Percentiles rank a stretch among this genome's conserved stretches.
Evolutionary conservation across 2,797 vertebrate genomes (phyloP).

Genomic region (Glyptemys insculpta): DNA sequence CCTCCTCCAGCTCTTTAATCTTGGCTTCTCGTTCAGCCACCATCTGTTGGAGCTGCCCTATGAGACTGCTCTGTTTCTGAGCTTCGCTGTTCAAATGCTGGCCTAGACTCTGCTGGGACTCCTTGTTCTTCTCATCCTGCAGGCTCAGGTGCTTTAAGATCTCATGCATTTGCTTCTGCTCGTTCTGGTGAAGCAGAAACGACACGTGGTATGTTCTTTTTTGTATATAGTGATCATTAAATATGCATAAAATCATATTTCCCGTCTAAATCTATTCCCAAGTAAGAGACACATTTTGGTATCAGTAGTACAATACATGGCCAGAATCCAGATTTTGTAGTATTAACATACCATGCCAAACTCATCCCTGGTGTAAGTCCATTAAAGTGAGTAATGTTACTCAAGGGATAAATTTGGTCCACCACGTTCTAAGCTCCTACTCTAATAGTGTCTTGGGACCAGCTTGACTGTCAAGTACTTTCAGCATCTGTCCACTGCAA

Average conservation of each 20-base stretch:
- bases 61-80: constrained; percentile 77
- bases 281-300: background rate
- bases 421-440: background rate
- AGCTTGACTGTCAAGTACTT: background rate
- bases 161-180: constrained; percentile 90
- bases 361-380: background rate
- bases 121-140: constrained; percentile 76
- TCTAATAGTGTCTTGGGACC: background rate
- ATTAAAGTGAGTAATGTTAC: background rate
- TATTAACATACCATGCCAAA: background rate
- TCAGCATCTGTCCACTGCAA: background rate
- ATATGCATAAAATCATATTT: background rate
- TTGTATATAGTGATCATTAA: background rate
- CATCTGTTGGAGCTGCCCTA: constrained; percentile 83
- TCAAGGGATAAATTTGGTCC: background rate
- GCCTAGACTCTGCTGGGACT: constrained; percentile 57
- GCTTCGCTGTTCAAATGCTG: constrained; percentile 74
- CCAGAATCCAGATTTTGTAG: too few relatives aligned
- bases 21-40: constrained; percentile 85
- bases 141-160: constrained; percentile 83
- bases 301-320: background rate
- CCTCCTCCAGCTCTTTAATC: constrained; percentile 84
- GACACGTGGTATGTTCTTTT: background rate
- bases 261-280: background rate
- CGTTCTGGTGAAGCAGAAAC: constrained; percentile 78